A percentile compares a stretch with the other conserved stretches of the same genome.
Conservation (phyloP, 2,797 vertebrate species). For the Gephyroberyx darwinii region DNA sequence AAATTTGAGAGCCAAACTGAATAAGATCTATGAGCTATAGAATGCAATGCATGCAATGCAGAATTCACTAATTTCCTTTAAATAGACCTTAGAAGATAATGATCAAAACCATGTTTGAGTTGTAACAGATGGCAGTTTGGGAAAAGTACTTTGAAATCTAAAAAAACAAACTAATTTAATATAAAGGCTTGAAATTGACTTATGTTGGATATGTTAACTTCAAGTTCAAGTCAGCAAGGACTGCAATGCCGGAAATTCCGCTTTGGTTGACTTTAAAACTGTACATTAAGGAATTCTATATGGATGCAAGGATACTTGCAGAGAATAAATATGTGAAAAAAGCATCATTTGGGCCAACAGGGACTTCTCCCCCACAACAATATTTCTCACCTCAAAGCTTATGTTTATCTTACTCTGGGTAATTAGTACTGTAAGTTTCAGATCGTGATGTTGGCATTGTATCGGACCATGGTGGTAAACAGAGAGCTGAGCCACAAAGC, state of each 20-base stretch:
- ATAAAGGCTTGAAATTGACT: not conserved
- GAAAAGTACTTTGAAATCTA: not conserved
- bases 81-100: conserved; percentile 3
- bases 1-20: conserved; percentile 1
- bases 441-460: not conserved
- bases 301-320: not conserved
- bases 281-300: not conserved
- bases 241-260: not conserved
- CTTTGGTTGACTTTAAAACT: not conserved
- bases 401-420: not conserved
- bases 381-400: not conserved
- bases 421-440: not conserved
- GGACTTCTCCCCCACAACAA: not conserved
- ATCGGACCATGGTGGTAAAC: too few species aligned
- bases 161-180: not conserved
- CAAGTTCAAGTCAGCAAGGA: not conserved
- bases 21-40: not conserved
- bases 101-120: not conserved
- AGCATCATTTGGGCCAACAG: not conserved
- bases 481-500: too few species aligned
- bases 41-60: not conserved
- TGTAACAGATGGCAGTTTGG: not conserved
- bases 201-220: not conserved
- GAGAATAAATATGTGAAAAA: not conserved
- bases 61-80: not conserved